phyloP scores from a whole-genome alignment of 2,797 vertebrate species.

The Cyprinodon diabolis region DNA sequence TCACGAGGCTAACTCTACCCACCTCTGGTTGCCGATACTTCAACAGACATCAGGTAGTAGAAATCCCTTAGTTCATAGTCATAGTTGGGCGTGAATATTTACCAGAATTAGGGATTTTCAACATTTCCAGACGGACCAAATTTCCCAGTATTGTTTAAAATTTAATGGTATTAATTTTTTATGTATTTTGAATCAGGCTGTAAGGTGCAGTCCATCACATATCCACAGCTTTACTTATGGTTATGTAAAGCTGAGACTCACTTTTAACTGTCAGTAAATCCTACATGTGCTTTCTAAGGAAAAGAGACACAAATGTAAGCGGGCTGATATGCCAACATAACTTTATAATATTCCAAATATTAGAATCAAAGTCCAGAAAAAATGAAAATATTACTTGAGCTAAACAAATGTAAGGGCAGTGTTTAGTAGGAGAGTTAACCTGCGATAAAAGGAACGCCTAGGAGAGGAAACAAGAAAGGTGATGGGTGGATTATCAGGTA shows the following conservation, averaged over 20 bases:
- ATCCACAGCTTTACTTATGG: background rate
- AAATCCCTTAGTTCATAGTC: background rate
- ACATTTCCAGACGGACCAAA: background rate
- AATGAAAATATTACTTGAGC: too few relatives aligned
- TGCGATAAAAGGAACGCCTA: too few relatives aligned
- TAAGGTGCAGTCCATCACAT: background rate
- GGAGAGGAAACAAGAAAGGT: too few relatives aligned
- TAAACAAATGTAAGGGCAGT: too few relatives aligned
- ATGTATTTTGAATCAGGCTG: background rate
- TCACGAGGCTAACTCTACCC: background rate
- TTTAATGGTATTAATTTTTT: background rate
- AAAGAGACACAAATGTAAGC: background rate
- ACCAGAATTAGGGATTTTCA: background rate
- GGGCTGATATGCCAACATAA: too few relatives aligned
- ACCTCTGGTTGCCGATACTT: too few relatives aligned
- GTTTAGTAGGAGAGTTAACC: too few relatives aligned
- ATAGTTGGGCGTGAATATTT: background rate
- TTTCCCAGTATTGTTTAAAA: background rate
- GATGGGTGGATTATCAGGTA: too few relatives aligned
- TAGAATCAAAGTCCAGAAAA: too few relatives aligned
- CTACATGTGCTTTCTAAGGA: background rate
- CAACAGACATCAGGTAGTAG: background rate
- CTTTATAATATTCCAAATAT: too few relatives aligned
- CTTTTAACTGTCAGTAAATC: background rate
- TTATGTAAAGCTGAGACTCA: background rate